Evolutionary conservation across 2,113 vertebrate genomes (phyloP), one percentile per base, ranked within the genome.

Genomic region (Pomatostomus ruficeps): DNA sequence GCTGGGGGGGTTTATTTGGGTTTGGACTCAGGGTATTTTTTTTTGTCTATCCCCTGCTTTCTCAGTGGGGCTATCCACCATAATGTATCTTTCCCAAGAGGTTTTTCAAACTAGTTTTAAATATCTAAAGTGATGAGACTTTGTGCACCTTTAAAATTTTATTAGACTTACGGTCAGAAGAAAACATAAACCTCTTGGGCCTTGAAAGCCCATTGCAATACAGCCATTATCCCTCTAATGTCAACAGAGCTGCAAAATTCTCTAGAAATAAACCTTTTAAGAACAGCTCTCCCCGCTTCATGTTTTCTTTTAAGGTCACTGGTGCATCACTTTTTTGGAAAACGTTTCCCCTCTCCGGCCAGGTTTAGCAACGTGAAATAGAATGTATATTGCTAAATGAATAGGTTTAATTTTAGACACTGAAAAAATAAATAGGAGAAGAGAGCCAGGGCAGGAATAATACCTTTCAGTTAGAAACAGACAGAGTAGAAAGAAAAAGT

Each of bases 261-360:
- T 81, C 93, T 76, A 81, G 96, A 95, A 96, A 94, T 91, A 96
- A 97, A 91, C 93, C 72, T 85, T 96, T 94, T 90, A 93, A 90
- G 91, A 96, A 81, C 43, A 93, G 94, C 85, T 94, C 94, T 94
- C 79, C 61, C 90, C 52, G 85, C n/a, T 54, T 80, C 26, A 0
- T 95, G 85, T 95, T 96, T 97, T 96, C 90, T 91, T 95, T 97
- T 86, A 94, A 92, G 93, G 91, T 94, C 93, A 94, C 88, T 63
- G 90, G 94, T 88, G 83, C 93, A 96, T 95, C 93, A 80, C 79
- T 92, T 96, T 89, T 96, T 96, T 61, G 78, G 88, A 93, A 94
- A 82, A 66, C 0, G 5, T 94, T 95, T 94, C 79, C 83, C 75
- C 70, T 89, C 90, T 70, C 91, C 73, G 70, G 66, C 65, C 86